Conservation (phyloP, 2,797 vertebrate genomes). For the Amblyopsis hoosieri region DNA sequence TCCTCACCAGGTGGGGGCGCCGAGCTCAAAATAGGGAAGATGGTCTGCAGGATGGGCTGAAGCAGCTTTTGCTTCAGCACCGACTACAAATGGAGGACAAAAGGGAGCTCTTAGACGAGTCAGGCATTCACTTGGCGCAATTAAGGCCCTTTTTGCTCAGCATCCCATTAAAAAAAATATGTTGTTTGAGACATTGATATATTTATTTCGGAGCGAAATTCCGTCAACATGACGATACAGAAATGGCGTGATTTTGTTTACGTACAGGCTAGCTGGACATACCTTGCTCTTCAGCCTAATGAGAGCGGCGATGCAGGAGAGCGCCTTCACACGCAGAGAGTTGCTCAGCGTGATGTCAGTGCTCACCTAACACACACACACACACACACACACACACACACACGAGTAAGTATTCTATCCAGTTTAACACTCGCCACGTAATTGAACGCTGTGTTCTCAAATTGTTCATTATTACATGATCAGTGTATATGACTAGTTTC, state of each 20-base stretch:
- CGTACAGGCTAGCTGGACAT: constrained; percentile 3
- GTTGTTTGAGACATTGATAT: background rate
- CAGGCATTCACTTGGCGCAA: background rate
- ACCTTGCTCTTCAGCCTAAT: constrained; percentile 91
- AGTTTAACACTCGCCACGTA: too few species aligned
- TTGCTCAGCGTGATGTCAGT: constrained; percentile 75
- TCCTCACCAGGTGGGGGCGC: constrained; percentile 82
- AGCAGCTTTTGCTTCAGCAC: constrained; percentile 88
- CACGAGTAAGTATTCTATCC: too few species aligned
- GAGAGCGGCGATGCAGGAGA: constrained; percentile 84
- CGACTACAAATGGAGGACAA: constrained; percentile 60
- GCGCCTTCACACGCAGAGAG: constrained; percentile 83
- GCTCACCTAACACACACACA: constrained; percentile 75
- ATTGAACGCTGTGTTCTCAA: too few species aligned
- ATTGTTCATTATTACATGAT: too few species aligned
- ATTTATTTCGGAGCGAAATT: background rate
- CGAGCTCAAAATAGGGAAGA: constrained; percentile 86
- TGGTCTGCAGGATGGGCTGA: constrained; percentile 78
- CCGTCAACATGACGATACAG: background rate
- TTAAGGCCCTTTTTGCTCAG: background rate
- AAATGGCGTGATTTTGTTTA: background rate
- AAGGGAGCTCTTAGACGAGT: too few species aligned
- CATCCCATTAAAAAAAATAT: background rate
- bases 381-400: constrained; percentile 15
- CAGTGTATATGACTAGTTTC: too few species aligned